Conservation (phyloP, 2,113 vertebrate species). For the Cryptotis parvus region DNA sequence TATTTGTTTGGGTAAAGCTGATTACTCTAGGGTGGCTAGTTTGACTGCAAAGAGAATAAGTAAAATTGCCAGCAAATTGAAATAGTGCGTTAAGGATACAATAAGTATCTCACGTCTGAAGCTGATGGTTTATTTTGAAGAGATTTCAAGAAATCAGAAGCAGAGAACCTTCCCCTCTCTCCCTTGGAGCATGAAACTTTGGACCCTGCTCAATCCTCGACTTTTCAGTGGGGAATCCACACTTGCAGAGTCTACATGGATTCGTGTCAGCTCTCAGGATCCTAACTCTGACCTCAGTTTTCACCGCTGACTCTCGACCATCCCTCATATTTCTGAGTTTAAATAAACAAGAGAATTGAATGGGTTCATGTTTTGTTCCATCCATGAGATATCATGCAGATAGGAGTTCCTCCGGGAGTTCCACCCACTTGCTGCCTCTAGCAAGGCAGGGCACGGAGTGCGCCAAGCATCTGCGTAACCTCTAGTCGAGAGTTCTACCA, state of each 20-base stretch:
- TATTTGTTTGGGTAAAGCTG: slow-evolving; percentile 21
- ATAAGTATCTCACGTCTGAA: slow-evolving; percentile 12
- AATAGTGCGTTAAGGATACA: slow-evolving; percentile 27
- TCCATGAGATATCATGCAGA: not conserved
- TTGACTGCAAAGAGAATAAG: not conserved
- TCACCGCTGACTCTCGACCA: slow-evolving; percentile 31
- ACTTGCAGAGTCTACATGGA: slow-evolving; percentile 3
- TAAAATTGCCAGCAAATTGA: slow-evolving; percentile 38
- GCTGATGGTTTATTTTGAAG: slow-evolving; percentile 22
- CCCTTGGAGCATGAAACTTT: slow-evolving; percentile 18
- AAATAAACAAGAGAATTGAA: slow-evolving; percentile 57
- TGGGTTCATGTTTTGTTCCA: not conserved
- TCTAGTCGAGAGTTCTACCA: not conserved
- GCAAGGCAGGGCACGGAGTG: not conserved
- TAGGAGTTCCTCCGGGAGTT: not conserved
- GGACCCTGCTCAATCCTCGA: slow-evolving; percentile 28
- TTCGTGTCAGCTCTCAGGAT: slow-evolving; percentile 15
- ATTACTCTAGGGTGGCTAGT: not conserved
- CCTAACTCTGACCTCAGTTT: slow-evolving; percentile 39
- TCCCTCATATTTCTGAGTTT: slow-evolving; percentile 39
- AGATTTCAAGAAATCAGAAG: slow-evolving; percentile 51
- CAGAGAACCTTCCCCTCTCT: slow-evolving; percentile 24
- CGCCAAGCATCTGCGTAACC: slow-evolving; percentile 9
- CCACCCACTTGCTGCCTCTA: not conserved
- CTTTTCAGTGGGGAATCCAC: slow-evolving; percentile 43